phyloP scores from a whole-genome alignment of 2,888 invertebrate genomes.

The Tetranychus piercei region DNA sequence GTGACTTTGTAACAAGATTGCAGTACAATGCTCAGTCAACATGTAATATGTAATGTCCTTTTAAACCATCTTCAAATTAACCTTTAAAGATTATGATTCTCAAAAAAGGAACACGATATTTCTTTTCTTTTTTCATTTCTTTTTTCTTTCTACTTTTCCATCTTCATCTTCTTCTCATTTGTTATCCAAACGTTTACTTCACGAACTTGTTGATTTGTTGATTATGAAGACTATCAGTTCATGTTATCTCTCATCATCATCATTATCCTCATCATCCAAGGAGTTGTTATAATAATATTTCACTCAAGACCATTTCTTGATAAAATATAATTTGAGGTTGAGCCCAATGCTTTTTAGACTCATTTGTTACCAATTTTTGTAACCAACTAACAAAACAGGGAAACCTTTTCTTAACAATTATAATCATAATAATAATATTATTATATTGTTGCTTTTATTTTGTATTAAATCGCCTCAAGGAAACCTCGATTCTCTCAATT shows the following conservation, averaged over 20 bases:
- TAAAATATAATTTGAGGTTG: not conserved
- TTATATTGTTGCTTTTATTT: not conserved
- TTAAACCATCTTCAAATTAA: too few species aligned
- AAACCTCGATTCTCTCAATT: not conserved
- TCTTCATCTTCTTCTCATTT: not conserved
- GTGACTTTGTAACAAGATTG: too few species aligned
- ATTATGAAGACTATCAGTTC: not conserved
- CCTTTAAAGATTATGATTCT: too few species aligned
- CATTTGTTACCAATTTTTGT: not conserved
- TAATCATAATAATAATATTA: not conserved
- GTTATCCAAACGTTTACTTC: not conserved
- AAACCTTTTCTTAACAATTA: not conserved
- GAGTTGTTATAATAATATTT: not conserved
- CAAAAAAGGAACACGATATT: too few species aligned
- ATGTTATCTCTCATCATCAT: not conserved
- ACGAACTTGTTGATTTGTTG: constrained; percentile 1
- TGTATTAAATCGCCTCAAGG: not conserved
- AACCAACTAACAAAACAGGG: not conserved
- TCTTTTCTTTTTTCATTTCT: not conserved
- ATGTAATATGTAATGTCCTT: too few species aligned
- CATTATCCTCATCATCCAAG: not conserved
- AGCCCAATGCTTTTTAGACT: not conserved
- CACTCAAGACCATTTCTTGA: not conserved
- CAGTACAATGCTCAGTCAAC: too few species aligned
- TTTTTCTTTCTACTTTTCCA: not conserved